phyloP scores from a whole-genome alignment of 2,888 invertebrate species.

The Blomia tropicalis region DNA sequence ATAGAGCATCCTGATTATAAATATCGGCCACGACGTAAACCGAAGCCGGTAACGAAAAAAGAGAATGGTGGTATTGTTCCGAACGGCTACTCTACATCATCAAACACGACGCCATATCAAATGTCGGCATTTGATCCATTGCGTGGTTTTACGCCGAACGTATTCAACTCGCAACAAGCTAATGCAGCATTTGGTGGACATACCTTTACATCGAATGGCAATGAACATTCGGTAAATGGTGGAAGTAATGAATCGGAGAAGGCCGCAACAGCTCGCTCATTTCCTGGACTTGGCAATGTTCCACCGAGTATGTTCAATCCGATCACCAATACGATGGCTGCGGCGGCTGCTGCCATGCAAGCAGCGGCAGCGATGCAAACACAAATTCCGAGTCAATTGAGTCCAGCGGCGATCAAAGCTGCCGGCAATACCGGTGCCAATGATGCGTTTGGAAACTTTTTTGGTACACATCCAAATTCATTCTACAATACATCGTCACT shows the following conservation, averaged over 20 bases:
- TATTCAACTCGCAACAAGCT: background rate
- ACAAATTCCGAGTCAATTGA: background rate
- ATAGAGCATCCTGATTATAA: constrained; percentile 81
- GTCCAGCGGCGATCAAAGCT: background rate
- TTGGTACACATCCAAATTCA: background rate
- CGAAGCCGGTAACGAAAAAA: constrained; percentile 48
- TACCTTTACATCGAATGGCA: background rate
- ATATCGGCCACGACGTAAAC: constrained; percentile 62
- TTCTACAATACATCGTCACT: constrained; percentile 3
- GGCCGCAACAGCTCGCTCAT: constrained; percentile 29
- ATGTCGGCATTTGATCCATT: background rate
- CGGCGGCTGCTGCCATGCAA: constrained; percentile 7
- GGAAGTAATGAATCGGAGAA: constrained; percentile 28
- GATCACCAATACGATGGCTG: constrained; percentile 24
- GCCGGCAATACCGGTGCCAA: background rate
- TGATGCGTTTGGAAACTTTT: background rate
- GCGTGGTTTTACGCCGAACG: background rate
- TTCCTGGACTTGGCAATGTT: constrained; percentile 19
- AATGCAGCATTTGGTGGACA: background rate
- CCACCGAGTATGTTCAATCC: constrained; percentile 22
- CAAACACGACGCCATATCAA: background rate
- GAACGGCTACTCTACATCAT: background rate
- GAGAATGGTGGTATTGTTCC: background rate
- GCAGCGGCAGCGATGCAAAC: background rate
- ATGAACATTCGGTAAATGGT: background rate